These are phyloP conservation scores for Chironomus riparius DNA, from an alignment of 2,888 invertebrate genomes.

Conservation along the genomic window DNA sequence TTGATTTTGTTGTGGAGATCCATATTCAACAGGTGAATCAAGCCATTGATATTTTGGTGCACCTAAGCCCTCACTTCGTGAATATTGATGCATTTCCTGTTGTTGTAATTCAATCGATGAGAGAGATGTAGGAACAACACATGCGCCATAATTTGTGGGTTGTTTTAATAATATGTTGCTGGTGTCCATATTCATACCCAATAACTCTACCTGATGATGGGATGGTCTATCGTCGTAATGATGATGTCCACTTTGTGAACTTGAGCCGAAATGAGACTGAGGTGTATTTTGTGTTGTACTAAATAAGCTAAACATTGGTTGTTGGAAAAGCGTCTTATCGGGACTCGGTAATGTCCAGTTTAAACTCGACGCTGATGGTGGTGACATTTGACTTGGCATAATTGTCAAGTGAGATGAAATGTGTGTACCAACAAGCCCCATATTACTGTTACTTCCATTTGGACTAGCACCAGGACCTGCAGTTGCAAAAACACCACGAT, in stretches of 20 bases:
- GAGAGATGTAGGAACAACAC: conserved; percentile 39
- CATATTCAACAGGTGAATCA: conserved; percentile 48
- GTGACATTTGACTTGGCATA: conserved; percentile 45
- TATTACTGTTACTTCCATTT: conserved; percentile 34
- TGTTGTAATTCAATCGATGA: conserved; percentile 46
- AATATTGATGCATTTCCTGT: conserved; percentile 44
- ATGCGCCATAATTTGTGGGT: conserved; percentile 54
- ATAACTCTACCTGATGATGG: conserved; percentile 45
- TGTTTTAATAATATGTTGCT: conserved; percentile 50
- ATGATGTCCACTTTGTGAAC: conserved; percentile 39
- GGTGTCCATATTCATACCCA: conserved; percentile 54
- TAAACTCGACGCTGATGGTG: conserved; percentile 49
- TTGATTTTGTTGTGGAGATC: conserved; percentile 37
- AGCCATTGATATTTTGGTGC: conserved; percentile 60
- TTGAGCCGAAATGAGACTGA: conserved; percentile 47
- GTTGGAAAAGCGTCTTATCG: conserved; percentile 55
- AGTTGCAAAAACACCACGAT: conserved; percentile 65
- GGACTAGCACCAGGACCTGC: conserved; percentile 41
- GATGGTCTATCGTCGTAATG: conserved; percentile 42
- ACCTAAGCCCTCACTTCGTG: conserved; percentile 43
- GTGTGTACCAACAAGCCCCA: conserved; percentile 34
- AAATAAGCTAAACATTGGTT: conserved; percentile 54
- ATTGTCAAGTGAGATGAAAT: conserved; percentile 40
- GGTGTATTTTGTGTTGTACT: conserved; percentile 46
- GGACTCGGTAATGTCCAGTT: conserved; percentile 66